Evolutionary conservation across 1,140 invertebrate genomes (phyloP), one percentile per base, ranked within the genome.

Genomic region (Drosophila auraria): DNA sequence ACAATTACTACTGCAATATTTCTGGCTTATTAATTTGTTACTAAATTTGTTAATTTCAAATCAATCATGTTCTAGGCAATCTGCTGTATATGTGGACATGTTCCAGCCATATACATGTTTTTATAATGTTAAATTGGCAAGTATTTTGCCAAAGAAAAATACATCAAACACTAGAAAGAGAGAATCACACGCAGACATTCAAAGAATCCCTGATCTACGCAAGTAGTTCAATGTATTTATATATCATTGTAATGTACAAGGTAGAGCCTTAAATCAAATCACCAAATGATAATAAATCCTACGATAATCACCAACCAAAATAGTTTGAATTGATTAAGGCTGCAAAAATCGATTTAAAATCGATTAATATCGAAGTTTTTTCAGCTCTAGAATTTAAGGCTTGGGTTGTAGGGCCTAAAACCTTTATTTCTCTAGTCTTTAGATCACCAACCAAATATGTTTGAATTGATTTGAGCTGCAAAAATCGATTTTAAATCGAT

Each of bases 201-300:
- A 27, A 36, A 33, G 15, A 50, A 59, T 20, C 33, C 53, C 70
- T 71, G 70, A 73, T 60, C 66, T 60, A 71, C 53, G 54, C 23
- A 4, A 72, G 70, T 73, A 44, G 54, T 38, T 61, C 68, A 36
- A 59, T 60, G 68, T 72, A 73, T 73, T 73, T 60, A 60, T 73
- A 60, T 72, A 73, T 72, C 70, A 73, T 72, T 72, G 68, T 73
- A 72, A 72, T 72, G 70, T 73, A 72, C 70, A 73, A 72, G 54
- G 70, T 73, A 73, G 68, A 73, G 70, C 70, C 70, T 73, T 73
- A 73, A 73, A 73, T 73, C 70, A 73, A 73, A 72, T 73, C 68
- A 73, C 70, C 70, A 73, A 73, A 73, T 38, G 70, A 72, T 73
- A 73, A 73, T 73, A 73, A 73, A 73, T 72, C 56, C 68, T 73